Base-by-base conservation (phyloP, 2,113 vertebrate species). In the Fregetta grallaria region DNA sequence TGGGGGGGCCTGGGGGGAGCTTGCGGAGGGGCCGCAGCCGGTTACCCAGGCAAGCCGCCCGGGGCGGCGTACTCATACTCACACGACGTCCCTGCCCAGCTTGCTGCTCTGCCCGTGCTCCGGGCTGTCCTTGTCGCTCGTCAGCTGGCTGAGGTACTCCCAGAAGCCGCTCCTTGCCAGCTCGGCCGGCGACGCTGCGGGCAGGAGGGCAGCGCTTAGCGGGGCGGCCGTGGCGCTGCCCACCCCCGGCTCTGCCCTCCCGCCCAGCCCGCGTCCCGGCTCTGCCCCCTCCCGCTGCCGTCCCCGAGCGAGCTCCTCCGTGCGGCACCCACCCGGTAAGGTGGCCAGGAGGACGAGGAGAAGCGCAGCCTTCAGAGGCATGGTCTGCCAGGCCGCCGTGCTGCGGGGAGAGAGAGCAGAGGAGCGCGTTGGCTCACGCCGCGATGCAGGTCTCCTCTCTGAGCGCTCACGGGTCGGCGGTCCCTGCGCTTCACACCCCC, bases 81-180 rank as follows among this genome's bases (percentile, higher is more conserved):
- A 98, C 98, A 0, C 2, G 0, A 11, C 18, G 45, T 95, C 94
- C 93, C 91, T 63, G 11, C 94, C 92, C 85, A 96, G 95, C 95
- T 98, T 99, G 94, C 89, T 38, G 85, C 98, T 97, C 47, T 95
- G 98, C 29, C 77, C 50, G 4, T 42, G 94, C 63, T 96, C 96
- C 15, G 12, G 42, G 71, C 72, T 65, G 40, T 97, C 97, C 94
- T 98, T 98, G 83, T 98, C 94, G 3, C 98, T 92, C 7, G 95
- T 97, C 76, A 97, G 97, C 92, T 98, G 98, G 84, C 98, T 97
- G 36, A 98, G 95, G 91, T 97, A 91, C 16, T 93, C 96, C 98
- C 98, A 98, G 81, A 96, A 95, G 45, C 95, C 81, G 44, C 98
- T 98, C 75, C 68, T 62, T 0, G 87, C 91, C 56, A 59, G 49